Evolutionary conservation across 2,888 invertebrate species (phyloP).

Genomic region (Ommatoiulus sabulosus): DNA sequence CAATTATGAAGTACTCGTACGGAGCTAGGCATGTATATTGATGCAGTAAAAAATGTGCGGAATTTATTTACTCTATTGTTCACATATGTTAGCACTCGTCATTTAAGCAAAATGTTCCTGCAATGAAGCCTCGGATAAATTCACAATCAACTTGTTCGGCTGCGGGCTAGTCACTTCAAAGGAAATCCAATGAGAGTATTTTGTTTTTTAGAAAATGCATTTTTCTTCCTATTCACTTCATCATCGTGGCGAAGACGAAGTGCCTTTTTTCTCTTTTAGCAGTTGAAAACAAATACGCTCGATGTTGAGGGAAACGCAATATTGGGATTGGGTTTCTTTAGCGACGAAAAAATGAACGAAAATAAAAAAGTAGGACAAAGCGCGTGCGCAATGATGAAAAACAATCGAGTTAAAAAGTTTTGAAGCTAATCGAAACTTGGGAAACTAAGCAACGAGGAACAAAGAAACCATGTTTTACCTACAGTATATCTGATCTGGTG

Average conservation of each 20-base stretch:
- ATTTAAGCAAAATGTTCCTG: not conserved
- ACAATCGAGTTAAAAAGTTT: not conserved
- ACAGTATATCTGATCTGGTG: no score
- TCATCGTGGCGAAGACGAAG: not conserved
- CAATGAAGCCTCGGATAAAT: constrained; percentile 1
- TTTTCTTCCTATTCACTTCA: not conserved
- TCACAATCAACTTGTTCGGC: constrained; percentile 17
- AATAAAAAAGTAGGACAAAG: not conserved
- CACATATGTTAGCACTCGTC: not conserved
- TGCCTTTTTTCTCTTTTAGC: not conserved
- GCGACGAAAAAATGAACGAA: not conserved
- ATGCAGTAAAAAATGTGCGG: not conserved
- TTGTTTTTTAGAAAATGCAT: not conserved
- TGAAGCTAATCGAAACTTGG: not conserved
- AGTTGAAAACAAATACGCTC: not conserved
- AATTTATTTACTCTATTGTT: constrained; percentile 35
- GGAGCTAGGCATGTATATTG: not conserved
- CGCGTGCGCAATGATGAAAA: not conserved
- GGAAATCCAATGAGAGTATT: constrained; percentile 36
- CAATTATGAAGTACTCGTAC: not conserved
- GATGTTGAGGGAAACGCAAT: not conserved
- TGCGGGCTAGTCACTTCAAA: not conserved
- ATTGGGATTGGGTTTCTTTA: constrained; percentile 36
- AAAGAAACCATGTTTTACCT: not conserved
- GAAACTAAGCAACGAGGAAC: not conserved